Evolutionary conservation across 2,888 invertebrate species (phyloP), one percentile per base, ranked within the genome.

Genomic region (Chrysolina haemoptera): DNA sequence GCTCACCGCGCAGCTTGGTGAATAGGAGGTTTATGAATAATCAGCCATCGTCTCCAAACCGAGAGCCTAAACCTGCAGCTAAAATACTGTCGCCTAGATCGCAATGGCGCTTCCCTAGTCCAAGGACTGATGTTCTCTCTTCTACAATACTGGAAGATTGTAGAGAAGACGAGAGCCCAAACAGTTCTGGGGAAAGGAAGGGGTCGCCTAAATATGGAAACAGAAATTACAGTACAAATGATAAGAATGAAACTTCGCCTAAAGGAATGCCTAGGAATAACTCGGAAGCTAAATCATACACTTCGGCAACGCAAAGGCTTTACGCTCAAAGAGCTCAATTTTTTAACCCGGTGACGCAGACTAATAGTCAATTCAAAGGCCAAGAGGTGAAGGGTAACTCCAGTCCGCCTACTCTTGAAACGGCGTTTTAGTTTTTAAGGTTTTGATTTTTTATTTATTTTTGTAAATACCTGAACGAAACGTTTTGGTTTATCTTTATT

Each of bases 131-230:
- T 83, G 95, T 96, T 68, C 91, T 96, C 84, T 95, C 96, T 55
- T 94, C 94, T 62, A 95, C 96, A 72, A 96, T 96, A 86, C 93
- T 93, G 53, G 96, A 96, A 89, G 96, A 94, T 80, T 93, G 94
- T 83, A 95, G 95, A 84, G 93, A 93, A 84, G 95, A 95, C 84
- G 94, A 95, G 80, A 92, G 90, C 81, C 91, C 91, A 1, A 91
- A 90, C 77, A 91, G 91, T 81, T 91, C 91, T 18, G 89, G 90
- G 41, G 91, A 92, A 82, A 90, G 90, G 81, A 89, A 88, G 71
- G 90, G 40, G 12, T 70, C 71, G 8, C 68, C 71, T 14, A 69
- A 69, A 18, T 63, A 70, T 50, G 68, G 55, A n/a, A 71, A 70
- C 76, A 70, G 72, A 46, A 43, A 59, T 62, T 62, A 71, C 69